A percentile compares a stretch with the other conserved stretches of the same genome.
phyloP scores from a whole-genome alignment of 1,140 invertebrate genomes.

The Microvelia longipes region DNA sequence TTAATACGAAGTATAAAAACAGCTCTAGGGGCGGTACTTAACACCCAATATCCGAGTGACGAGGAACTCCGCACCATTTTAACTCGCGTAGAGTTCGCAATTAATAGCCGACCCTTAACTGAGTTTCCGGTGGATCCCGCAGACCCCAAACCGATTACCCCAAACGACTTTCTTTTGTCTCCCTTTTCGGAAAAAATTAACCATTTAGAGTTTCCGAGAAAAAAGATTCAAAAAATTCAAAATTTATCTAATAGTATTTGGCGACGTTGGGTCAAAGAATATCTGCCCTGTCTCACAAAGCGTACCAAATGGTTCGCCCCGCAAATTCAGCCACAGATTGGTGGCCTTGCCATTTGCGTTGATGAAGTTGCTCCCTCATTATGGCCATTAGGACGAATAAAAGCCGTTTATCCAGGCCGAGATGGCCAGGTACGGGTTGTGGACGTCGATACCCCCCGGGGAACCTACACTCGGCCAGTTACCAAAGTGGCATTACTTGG shows the following conservation, averaged over 20 bases:
- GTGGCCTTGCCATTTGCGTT: not conserved
- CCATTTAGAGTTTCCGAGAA: not conserved
- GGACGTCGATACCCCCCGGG: not conserved
- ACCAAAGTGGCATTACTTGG: not conserved
- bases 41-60: not conserved
- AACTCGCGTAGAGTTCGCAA: not conserved
- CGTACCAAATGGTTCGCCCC: not conserved
- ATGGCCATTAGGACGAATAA: not conserved
- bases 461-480: not conserved
- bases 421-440: not conserved
- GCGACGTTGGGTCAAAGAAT: not conserved
- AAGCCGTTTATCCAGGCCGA: not conserved
- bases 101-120: not conserved
- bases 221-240: not conserved
- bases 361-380: not conserved
- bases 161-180: not conserved
- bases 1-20: not conserved
- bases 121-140: not conserved
- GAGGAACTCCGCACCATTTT: not conserved
- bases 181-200: not conserved
- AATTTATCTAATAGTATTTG: not conserved
- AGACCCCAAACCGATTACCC: not conserved
- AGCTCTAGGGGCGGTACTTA: not conserved
- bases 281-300: not conserved
- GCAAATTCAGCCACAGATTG: not conserved